Evolutionary conservation across 2,797 vertebrate genomes (phyloP).

Genomic region (Spea hammondii): DNA sequence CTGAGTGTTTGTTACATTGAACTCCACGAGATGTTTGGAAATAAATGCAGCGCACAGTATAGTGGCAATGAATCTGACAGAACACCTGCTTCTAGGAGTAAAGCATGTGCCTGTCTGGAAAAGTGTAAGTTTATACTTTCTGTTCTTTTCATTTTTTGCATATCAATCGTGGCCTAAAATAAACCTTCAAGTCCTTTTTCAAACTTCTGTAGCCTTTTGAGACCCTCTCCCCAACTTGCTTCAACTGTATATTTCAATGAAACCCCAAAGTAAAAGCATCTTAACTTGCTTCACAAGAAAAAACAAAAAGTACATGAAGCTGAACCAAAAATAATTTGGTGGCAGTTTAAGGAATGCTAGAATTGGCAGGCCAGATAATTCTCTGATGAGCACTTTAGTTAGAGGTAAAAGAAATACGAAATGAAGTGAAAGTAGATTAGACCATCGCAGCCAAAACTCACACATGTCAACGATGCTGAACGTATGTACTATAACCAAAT

Average conservation of each 20-base stretch:
- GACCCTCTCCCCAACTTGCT: not conserved
- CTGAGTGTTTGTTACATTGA: slow-evolving; percentile 6
- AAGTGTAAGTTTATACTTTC: slow-evolving; percentile 8
- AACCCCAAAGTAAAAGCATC: not conserved
- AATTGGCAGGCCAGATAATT: slow-evolving; percentile 5
- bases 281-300: not conserved
- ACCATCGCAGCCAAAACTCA: slow-evolving; percentile 9
- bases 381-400: slow-evolving; percentile 30
- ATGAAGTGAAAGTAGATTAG: slow-evolving; percentile 22
- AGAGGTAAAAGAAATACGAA: slow-evolving; percentile 17
- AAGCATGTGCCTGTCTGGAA: not conserved
- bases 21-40: not conserved
- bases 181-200: slow-evolving; percentile 14
- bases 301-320: slow-evolving; percentile 4
- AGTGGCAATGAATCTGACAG: slow-evolving; percentile 16
- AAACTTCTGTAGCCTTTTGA: not conserved
- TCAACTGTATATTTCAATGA: not conserved
- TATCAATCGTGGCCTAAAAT: not conserved
- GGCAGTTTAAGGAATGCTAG: slow-evolving; percentile 17
- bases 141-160: slow-evolving; percentile 15
- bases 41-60: slow-evolving; percentile 1
- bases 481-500: not conserved
- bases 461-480: slow-evolving; percentile 1
- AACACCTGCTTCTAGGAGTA: slow-evolving; percentile 14
- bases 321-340: slow-evolving; percentile 16